phyloP scores from a whole-genome alignment of 2,113 vertebrate genomes.

The Pristiophorus japonicus region DNA sequence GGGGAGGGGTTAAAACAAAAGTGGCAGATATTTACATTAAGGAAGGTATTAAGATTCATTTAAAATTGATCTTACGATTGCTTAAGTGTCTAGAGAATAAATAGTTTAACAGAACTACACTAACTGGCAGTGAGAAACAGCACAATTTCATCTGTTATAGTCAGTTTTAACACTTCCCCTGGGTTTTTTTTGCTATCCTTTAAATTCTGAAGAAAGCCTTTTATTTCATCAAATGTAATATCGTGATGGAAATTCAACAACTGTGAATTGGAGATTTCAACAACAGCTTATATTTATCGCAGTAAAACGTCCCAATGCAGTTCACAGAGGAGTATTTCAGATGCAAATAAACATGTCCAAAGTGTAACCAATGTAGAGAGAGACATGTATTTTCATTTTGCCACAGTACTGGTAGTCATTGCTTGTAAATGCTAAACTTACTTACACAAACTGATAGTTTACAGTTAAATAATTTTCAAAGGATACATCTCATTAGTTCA shows the following conservation, averaged over 20 bases:
- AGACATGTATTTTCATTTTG: background rate
- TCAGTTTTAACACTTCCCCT: background rate
- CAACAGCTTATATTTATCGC: no score
- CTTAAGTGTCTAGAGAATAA: background rate
- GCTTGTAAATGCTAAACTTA: background rate
- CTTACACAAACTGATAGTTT: background rate
- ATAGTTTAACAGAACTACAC: background rate
- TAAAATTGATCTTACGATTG: background rate
- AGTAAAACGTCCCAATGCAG: no score
- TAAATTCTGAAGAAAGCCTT: background rate
- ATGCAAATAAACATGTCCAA: background rate
- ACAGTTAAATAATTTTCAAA: conserved; percentile 22
- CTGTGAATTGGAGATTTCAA: background rate
- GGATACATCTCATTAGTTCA: background rate
- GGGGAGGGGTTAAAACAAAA: background rate
- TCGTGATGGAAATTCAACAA: background rate
- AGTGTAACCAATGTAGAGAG: background rate
- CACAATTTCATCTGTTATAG: background rate
- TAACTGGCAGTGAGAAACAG: background rate
- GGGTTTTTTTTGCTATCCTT: background rate
- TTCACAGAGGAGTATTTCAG: no score
- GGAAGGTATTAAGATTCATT: background rate
- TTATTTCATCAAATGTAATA: background rate
- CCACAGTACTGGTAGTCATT: no score
- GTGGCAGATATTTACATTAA: background rate